phyloP scores from a whole-genome alignment of 2,113 vertebrate species.

The Rhadina sibilatrix region DNA sequence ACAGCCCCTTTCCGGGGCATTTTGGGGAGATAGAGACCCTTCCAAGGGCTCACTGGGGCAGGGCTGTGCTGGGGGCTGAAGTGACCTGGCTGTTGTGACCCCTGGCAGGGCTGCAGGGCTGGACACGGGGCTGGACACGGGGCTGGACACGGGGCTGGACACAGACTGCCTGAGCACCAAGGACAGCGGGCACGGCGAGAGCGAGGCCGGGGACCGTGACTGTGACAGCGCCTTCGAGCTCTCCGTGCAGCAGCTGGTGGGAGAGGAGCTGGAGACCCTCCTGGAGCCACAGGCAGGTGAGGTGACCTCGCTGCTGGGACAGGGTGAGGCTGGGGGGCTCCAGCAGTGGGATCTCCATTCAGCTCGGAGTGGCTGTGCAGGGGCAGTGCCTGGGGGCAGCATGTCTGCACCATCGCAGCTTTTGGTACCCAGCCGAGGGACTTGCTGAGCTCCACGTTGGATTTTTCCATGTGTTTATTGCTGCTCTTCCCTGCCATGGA shows the following conservation, averaged over 20 bases:
- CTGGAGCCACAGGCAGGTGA: slow-evolving; percentile 81
- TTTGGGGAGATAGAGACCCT: neutral
- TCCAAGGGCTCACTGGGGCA: accelerated
- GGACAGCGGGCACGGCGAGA: slow-evolving; percentile 84
- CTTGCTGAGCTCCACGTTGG: neutral
- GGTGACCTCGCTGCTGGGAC: neutral
- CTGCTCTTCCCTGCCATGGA: neutral
- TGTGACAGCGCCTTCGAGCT: slow-evolving; percentile 80
- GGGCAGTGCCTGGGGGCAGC: neutral
- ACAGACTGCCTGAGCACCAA: slow-evolving; percentile 78
- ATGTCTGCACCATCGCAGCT: accelerated
- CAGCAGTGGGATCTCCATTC: neutral
- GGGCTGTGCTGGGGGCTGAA: neutral
- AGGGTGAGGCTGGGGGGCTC: neutral
- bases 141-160: slow-evolving; percentile 66
- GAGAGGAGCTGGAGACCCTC: slow-evolving; percentile 85
- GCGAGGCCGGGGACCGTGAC: slow-evolving; percentile 83
- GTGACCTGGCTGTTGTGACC: neutral
- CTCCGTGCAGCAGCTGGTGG: slow-evolving; percentile 80
- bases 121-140: slow-evolving; percentile 50
- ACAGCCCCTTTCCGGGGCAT: neutral
- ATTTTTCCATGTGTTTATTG: neutral
- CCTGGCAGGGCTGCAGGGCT: slow-evolving; percentile 75
- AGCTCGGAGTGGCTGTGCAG: no score
- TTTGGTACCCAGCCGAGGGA: neutral